Percentiles rank a stretch among this genome's conserved stretches.
Conservation (phyloP, 2,797 vertebrate species). For the Sebastes nivosus region DNA sequence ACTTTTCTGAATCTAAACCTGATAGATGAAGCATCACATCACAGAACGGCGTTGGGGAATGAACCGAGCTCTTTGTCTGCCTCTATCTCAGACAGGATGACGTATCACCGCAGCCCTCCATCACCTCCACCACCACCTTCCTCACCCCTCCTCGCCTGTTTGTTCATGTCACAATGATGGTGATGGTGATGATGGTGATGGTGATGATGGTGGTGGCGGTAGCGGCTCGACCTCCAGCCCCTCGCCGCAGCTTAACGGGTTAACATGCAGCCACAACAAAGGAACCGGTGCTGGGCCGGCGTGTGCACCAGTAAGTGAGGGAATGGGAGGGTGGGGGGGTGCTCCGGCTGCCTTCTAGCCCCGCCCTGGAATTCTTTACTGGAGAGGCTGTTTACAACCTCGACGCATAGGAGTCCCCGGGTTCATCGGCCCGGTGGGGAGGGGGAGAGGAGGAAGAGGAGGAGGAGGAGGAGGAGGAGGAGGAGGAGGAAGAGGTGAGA, state of each 20-base stretch:
- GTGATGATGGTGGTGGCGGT: neutral
- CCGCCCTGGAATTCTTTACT: slow-evolving; percentile 76
- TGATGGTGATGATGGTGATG: neutral
- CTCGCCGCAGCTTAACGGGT: slow-evolving; percentile 45
- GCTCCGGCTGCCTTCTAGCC: slow-evolving; percentile 46
- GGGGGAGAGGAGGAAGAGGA: neutral
- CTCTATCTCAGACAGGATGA: slow-evolving; percentile 42
- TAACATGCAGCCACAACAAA: slow-evolving; percentile 75
- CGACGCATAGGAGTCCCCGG: slow-evolving; percentile 64
- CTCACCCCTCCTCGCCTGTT: neutral
- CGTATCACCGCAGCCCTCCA: neutral
- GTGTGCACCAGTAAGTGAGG: slow-evolving; percentile 12
- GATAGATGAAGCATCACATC: slow-evolving; percentile 1
- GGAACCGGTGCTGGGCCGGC: slow-evolving; percentile 42
- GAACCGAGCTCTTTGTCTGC: slow-evolving; percentile 66
- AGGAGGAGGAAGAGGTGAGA: neutral
- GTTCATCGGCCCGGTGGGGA: slow-evolving; percentile 62
- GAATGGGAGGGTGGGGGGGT: neutral
- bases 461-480: neutral
- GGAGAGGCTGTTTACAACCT: slow-evolving; percentile 74
- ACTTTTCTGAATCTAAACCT: slow-evolving; percentile 5
- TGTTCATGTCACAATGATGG: neutral
- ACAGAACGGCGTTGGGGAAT: neutral
- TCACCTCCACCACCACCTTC: neutral
- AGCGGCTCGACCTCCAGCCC: slow-evolving; percentile 3